Evolutionary conservation across 2,113 vertebrate genomes (phyloP).

Genomic region (Anguilla japonica): DNA sequence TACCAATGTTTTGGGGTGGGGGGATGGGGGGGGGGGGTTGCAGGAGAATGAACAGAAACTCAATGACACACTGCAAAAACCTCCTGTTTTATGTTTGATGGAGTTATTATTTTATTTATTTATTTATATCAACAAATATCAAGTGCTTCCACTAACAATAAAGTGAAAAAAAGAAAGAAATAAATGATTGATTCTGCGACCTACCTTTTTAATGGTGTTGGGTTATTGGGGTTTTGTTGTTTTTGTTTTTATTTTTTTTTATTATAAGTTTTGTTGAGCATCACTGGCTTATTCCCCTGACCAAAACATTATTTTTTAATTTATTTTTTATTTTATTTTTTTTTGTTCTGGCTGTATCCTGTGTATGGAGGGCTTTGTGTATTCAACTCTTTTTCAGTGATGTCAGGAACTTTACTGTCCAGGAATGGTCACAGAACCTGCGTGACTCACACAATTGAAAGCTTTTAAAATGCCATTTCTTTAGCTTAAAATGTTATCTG

Average conservation of each 20-base stretch:
- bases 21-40: no score
- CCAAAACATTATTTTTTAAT: no score
- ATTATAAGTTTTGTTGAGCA: slow-evolving; percentile 48
- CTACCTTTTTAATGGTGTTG: background rate
- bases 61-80: background rate
- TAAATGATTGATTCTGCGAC: background rate
- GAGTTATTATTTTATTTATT: slow-evolving; percentile 6
- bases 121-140: background rate
- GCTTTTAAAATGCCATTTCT: slow-evolving; percentile 53
- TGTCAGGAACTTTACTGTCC: slow-evolving; percentile 52
- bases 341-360: slow-evolving; percentile 53
- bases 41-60: slow-evolving; percentile 12
- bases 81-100: slow-evolving; percentile 31
- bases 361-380: slow-evolving; percentile 51
- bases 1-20: slow-evolving; percentile 24
- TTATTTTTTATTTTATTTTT: slow-evolving; percentile 7
- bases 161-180: background rate
- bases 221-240: background rate
- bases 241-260: slow-evolving; percentile 29
- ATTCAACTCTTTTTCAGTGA: slow-evolving; percentile 40
- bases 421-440: slow-evolving; percentile 50
- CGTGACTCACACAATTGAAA: slow-evolving; percentile 44
- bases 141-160: background rate
- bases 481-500: slow-evolving; percentile 41
- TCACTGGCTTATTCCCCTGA: slow-evolving; percentile 49